Evolutionary conservation across 2,113 vertebrate genomes (phyloP), one percentile per base, ranked within the genome.

Genomic region (Physeter macrocephalus): DNA sequence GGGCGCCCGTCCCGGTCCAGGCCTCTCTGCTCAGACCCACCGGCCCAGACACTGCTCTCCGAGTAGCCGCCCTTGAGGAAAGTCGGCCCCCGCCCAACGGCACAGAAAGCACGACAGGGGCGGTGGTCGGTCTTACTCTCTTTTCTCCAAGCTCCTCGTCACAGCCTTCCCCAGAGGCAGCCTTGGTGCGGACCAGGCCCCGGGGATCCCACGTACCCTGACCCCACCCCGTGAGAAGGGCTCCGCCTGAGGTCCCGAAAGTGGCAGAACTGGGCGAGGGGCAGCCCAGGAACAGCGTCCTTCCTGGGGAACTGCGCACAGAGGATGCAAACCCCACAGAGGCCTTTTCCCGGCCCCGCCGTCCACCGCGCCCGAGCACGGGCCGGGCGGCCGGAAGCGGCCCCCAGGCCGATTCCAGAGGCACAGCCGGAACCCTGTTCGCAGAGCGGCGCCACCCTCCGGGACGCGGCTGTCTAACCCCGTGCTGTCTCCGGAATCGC

Each of bases 301-400:
- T 54, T 23, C 34, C 52, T 3, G 0, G 6, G 29, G 20, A 54
- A 17, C 34, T 0, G 0, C 1, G 2, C 77, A 57, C 21, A 57
- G 77, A 80, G 77, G 49, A 36, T 20, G 4, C 49, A 25, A 36
- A 14, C 21, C 34, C 21, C 52, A 36, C 52, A 57, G 3, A 36
- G 34, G 52, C 77, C 77, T 80, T 57, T 78, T 15, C 52, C 34
- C 23, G n/a, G 31, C 39, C 49, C 71, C 6, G 8, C 61, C 9
- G 3, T 25, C 39, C 29, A 3, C 72, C 10, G 23, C 46, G 59
- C 13, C 83, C 15, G 0, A 8, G 25, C 7, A 46, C 59, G 1
- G 34, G 52, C 39, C 36, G 20, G 21, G 57, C 57, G 1, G 5
- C 0, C 0, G 74, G 74, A 20, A 78, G 46, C 31, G 20, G 46